Conservation (phyloP, 2,797 vertebrate species). For the Lophius americanus region DNA sequence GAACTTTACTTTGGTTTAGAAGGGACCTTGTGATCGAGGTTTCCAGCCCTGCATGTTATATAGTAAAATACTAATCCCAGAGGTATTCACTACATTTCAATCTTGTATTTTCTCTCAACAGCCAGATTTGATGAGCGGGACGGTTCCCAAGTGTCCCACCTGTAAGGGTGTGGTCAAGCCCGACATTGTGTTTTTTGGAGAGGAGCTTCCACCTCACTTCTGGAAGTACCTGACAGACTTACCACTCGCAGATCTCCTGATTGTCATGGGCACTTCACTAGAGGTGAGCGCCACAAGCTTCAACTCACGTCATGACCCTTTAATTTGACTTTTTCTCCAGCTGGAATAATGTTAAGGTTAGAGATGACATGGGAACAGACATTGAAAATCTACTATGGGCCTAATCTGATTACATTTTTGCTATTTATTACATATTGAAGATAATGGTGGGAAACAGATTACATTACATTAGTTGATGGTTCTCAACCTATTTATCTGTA, state of each 20-base stretch:
- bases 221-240: conserved; percentile 89
- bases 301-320: not conserved
- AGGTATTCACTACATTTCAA: too few relatives aligned
- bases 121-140: conserved; percentile 87
- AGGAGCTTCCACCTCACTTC: conserved; percentile 90
- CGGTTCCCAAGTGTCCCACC: conserved; percentile 84
- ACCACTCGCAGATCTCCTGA: conserved; percentile 90
- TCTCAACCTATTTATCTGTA: too few relatives aligned
- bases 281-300: conserved; percentile 82
- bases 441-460: too few relatives aligned
- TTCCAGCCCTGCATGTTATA: too few relatives aligned
- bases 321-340: not conserved
- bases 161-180: conserved; percentile 92
- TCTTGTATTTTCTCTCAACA: conserved; percentile 45
- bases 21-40: too few relatives aligned
- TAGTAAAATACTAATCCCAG: too few relatives aligned
- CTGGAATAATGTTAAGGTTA: not conserved
- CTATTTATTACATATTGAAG: too few relatives aligned
- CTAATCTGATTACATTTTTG: too few relatives aligned
- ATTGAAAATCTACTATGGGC: too few relatives aligned
- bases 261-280: conserved; percentile 94
- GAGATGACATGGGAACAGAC: too few relatives aligned
- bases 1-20: too few relatives aligned
- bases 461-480: too few relatives aligned
- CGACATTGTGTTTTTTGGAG: conserved; percentile 95